These are phyloP conservation scores for Leptopterna dolabrata DNA, from an alignment of 2,888 invertebrate species.

Conservation along the genomic window DNA sequence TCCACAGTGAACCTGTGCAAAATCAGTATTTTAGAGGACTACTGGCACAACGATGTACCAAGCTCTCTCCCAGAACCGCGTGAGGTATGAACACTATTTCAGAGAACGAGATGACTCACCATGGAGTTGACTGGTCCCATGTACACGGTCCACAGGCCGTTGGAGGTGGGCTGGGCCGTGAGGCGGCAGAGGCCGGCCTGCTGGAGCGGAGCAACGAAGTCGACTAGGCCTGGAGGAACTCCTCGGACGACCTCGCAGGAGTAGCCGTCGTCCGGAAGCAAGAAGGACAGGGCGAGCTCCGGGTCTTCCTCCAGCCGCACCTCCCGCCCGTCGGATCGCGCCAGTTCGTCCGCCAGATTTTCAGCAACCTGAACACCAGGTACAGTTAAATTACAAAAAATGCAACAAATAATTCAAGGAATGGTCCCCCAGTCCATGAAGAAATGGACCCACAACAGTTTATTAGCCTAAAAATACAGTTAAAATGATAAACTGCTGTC, in stretches of 20 bases:
- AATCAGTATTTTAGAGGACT: too few relatives aligned
- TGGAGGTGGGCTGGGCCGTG: slow-evolving; percentile 89
- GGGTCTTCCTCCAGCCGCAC: slow-evolving; percentile 90
- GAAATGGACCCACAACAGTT: too few relatives aligned
- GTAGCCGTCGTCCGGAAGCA: slow-evolving; percentile 97
- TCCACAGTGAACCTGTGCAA: too few relatives aligned
- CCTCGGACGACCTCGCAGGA: slow-evolving; percentile 96
- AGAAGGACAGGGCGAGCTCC: slow-evolving; percentile 87
- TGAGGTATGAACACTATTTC: too few relatives aligned
- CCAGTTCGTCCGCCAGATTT: slow-evolving; percentile 90
- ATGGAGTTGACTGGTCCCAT: slow-evolving; percentile 66
- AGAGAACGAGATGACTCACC: slow-evolving; percentile 54
- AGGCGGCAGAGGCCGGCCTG: slow-evolving; percentile 88
- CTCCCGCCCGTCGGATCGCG: slow-evolving; percentile 89
- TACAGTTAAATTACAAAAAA: too few relatives aligned
- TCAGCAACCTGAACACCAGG: slow-evolving; percentile 76
- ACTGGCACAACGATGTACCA: too few relatives aligned
- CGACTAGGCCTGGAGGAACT: slow-evolving; percentile 89
- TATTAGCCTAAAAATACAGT: too few relatives aligned
- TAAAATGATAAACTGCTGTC: too few relatives aligned
- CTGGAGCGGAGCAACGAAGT: slow-evolving; percentile 86
- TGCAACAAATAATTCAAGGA: too few relatives aligned
- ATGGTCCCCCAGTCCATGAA: too few relatives aligned
- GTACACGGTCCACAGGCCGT: slow-evolving; percentile 96
- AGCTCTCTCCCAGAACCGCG: too few relatives aligned